Conservation (phyloP, 2,797 vertebrate species). For the Triplophysa bombifrons region DNA sequence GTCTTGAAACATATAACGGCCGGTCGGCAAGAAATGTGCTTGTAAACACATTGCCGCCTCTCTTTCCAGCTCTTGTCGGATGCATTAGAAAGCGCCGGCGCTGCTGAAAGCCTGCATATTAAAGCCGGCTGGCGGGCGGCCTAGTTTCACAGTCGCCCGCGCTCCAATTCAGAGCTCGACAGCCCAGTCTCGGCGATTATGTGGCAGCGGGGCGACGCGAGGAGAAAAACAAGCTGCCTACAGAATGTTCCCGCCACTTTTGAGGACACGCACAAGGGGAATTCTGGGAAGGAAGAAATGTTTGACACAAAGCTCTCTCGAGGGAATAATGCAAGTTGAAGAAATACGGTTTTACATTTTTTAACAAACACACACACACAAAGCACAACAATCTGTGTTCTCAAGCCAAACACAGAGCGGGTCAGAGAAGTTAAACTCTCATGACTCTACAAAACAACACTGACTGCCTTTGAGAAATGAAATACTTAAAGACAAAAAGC, state of each 20-base stretch:
- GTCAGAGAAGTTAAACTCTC: no score
- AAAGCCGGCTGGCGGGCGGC: conserved; percentile 43
- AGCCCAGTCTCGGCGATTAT: conserved; percentile 31
- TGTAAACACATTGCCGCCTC: background rate
- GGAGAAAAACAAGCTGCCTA: conserved; percentile 33
- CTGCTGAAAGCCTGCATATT: conserved; percentile 9
- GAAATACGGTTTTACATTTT: conserved; percentile 12
- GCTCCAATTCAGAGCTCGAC: conserved; percentile 29
- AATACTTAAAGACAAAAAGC: no score
- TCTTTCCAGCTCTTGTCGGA: conserved; percentile 21
- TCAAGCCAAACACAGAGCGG: no score
- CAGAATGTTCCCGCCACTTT: conserved; percentile 23
- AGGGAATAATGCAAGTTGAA: conserved; percentile 1
- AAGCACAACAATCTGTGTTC: no score
- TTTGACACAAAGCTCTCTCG: background rate
- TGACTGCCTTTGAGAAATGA: no score
- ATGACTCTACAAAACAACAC: no score
- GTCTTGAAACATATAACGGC: conserved; percentile 14
- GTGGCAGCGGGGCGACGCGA: conserved; percentile 19
- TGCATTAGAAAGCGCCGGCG: conserved; percentile 14
- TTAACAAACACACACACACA: conserved; percentile 1
- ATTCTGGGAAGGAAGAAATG: conserved; percentile 20
- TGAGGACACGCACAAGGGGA: conserved; percentile 29
- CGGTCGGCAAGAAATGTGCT: conserved; percentile 2
- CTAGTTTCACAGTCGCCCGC: conserved; percentile 27